These are phyloP conservation scores for Psettodes erumei DNA, from an alignment of 2,113 vertebrate species.

Conservation along the genomic window DNA sequence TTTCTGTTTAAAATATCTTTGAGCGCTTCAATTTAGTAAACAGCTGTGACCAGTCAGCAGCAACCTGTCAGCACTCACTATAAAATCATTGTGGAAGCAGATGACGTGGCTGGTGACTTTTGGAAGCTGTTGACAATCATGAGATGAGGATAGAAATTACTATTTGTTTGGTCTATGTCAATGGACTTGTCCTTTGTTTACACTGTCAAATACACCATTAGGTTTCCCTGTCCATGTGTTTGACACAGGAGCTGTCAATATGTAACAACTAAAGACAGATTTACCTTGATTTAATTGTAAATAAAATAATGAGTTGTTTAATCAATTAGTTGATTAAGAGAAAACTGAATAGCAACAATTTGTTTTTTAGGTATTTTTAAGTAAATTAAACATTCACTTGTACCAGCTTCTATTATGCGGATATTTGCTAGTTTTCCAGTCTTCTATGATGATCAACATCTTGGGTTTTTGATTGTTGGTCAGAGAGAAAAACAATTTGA, in stretches of 20 bases:
- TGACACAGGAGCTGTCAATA: not conserved
- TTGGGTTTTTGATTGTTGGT: not conserved
- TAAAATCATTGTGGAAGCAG: constrained; percentile 5
- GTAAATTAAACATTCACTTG: too few species aligned
- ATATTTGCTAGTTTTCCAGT: not conserved
- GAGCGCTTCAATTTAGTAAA: constrained; percentile 46
- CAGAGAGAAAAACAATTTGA: not conserved
- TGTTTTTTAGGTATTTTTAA: not conserved
- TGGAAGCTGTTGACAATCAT: constrained; percentile 1
- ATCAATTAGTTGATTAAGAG: not conserved
- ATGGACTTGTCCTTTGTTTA: not conserved
- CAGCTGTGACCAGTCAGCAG: constrained; percentile 54
- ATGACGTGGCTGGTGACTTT: constrained; percentile 3
- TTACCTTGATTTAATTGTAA: not conserved
- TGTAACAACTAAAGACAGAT: not conserved
- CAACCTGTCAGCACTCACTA: constrained; percentile 19
- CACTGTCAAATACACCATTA: not conserved
- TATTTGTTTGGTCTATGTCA: not conserved
- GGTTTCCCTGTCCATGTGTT: not conserved
- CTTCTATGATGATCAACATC: not conserved
- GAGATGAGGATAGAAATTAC: constrained; percentile 6
- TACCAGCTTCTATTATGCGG: not conserved
- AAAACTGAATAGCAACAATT: not conserved
- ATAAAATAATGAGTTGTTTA: not conserved
- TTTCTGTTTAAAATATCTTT: constrained; percentile 59